phyloP scores from a whole-genome alignment of 2,113 vertebrate genomes.

The Triplophysa rosa region DNA sequence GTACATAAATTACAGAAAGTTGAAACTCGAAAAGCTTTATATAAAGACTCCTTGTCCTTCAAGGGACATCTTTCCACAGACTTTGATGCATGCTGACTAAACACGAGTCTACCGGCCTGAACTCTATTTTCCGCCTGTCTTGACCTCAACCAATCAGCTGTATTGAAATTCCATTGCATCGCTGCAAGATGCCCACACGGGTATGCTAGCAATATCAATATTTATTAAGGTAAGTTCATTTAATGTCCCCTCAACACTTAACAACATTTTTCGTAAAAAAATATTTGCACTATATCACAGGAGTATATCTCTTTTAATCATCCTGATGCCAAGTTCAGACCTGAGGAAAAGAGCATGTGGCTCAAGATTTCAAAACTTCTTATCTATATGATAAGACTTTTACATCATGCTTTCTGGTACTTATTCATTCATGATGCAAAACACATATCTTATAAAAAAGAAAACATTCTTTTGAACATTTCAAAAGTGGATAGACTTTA shows the following conservation, averaged over 20 bases:
- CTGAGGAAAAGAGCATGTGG: neutral
- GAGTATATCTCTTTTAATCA: neutral
- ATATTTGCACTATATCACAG: neutral
- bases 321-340: neutral
- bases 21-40: neutral
- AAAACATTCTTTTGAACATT: too few relatives aligned
- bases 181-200: neutral
- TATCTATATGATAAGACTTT: neutral
- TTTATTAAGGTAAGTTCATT: neutral
- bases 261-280: too few relatives aligned
- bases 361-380: neutral
- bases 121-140: neutral
- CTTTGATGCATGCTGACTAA: neutral
- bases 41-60: neutral
- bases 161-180: neutral
- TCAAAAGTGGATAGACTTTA: too few relatives aligned
- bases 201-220: conserved; percentile 1
- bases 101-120: neutral
- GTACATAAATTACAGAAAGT: neutral
- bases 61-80: neutral
- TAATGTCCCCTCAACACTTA: neutral
- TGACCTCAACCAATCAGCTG: conserved; percentile 19
- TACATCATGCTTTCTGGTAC: neutral
- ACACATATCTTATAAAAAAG: neutral
- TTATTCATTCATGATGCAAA: conserved; percentile 27